phyloP scores from a whole-genome alignment of 2,797 vertebrate species.

The Sebastes kiyomatsui region DNA sequence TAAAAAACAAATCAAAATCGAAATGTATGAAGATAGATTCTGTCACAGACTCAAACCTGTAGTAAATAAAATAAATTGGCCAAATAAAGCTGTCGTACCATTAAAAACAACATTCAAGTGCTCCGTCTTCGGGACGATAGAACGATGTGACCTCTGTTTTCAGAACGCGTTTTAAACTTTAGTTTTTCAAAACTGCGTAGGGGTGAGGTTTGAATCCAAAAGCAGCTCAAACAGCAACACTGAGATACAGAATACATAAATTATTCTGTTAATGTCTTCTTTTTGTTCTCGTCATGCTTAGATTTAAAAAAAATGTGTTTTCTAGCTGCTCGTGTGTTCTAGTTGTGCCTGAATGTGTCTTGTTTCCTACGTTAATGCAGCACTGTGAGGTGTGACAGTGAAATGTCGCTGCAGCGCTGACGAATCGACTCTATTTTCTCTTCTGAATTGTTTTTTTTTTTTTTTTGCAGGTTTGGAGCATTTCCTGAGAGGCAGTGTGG shows the following conservation, averaged over 20 bases:
- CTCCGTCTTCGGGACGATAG: background rate
- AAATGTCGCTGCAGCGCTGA: background rate
- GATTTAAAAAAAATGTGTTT: background rate
- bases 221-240: background rate
- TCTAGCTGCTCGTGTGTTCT: background rate
- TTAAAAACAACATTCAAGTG: too few species aligned
- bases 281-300: background rate
- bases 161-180: too few species aligned
- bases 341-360: background rate
- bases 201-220: background rate
- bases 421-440: background rate
- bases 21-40: background rate
- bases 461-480: slow-evolving; percentile 6
- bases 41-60: too few species aligned
- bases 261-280: background rate
- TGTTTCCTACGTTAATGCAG: background rate
- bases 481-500: slow-evolving; percentile 31
- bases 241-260: background rate
- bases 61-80: too few species aligned
- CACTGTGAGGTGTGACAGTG: background rate
- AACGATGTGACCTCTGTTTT: background rate
- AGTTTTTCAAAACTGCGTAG: too few species aligned
- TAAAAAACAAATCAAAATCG: background rate
- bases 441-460: background rate
- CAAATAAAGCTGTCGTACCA: background rate